Evolutionary conservation across 2,113 vertebrate species (phyloP).

Genomic region (Cololabis saira): DNA sequence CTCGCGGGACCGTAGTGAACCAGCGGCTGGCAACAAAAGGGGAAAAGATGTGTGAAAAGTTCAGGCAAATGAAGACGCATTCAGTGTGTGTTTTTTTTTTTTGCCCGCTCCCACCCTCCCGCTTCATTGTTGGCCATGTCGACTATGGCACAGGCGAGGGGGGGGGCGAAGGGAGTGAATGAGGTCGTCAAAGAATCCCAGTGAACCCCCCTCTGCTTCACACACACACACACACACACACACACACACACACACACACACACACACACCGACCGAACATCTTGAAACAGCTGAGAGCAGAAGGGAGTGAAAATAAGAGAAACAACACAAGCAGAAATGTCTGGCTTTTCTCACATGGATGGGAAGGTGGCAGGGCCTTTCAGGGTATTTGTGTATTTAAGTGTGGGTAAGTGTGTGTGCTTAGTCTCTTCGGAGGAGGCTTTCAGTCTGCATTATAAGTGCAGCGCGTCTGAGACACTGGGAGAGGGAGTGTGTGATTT

Average conservation of each 20-base stretch:
- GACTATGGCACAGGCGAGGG: constrained; percentile 44
- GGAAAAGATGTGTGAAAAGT: constrained; percentile 79
- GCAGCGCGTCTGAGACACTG: constrained; percentile 69
- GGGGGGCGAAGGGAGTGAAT: constrained; percentile 63
- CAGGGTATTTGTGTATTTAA: constrained; percentile 58
- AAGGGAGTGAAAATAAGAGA: constrained; percentile 45
- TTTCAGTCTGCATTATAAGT: constrained; percentile 75
- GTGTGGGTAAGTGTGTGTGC: constrained; percentile 48
- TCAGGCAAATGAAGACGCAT: constrained; percentile 82
- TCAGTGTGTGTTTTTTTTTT: constrained; percentile 58
- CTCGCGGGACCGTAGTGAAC: constrained; percentile 55
- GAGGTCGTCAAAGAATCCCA: constrained; percentile 73
- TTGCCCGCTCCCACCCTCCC: constrained; percentile 57
- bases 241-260: constrained; percentile 27
- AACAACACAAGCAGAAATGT: constrained; percentile 55
- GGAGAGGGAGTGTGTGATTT: constrained; percentile 75
- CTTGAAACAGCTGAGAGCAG: constrained; percentile 65
- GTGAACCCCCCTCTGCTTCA: constrained; percentile 51
- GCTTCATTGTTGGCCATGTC: constrained; percentile 70
- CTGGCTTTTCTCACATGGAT: constrained; percentile 52
- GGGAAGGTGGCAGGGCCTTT: constrained; percentile 64
- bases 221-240: constrained; percentile 17
- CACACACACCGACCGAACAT: constrained; percentile 37
- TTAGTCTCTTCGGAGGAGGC: constrained; percentile 65
- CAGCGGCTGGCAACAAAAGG: constrained; percentile 67